Base-by-base conservation (phyloP, 2,797 vertebrate species). In the Gymnodraco acuticeps region DNA sequence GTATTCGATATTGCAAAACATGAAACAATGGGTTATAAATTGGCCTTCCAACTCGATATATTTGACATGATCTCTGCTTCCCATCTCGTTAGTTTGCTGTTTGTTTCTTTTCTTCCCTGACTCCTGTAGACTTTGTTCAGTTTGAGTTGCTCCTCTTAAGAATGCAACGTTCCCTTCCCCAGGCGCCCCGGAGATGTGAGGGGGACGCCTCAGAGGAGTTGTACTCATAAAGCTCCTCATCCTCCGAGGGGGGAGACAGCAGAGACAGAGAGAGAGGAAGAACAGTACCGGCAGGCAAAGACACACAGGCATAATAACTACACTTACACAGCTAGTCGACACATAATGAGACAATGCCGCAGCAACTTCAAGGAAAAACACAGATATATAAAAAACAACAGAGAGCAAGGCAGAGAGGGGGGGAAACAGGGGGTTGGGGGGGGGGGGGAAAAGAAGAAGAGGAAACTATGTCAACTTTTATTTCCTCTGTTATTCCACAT, bases 401-500 rank as follows among this genome's bases (percentile, higher is more conserved):
- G 88, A 92, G 88, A 87, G 83, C 76, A 72, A 81, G 73, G 76
- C 75, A 84, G 84, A 79, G 75, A 72, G 70, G 83, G 75, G 73
- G 78, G 79, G 84, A 80, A 85, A 85, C 65, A 62, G 73, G 75
- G 84, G 78, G 79, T 74, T 65, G 78, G 55, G 80, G 84, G 83
- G 65, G 59, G 59, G 53, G 60, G 64, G n/a, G n/a, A 78, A 68
- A 81, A 64, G 65, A 47, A 64, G 85, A 78, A 43, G 55, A 84
- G 88, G 89, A 92, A 91, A 94, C 92, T 94, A 92, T 94, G 94
- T 95, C 94, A 94, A 93, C 93, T 95, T 94, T 94, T 92, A 94
- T 95, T 94, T 93, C 92, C 90, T 83, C 89, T 93, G 93, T 93
- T 93, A 93, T 93, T 93, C 91, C 75, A 95, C 93, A 95, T 95